phyloP scores from a whole-genome alignment of 2,797 vertebrate species.

The Triplophysa yarkandensis region DNA sequence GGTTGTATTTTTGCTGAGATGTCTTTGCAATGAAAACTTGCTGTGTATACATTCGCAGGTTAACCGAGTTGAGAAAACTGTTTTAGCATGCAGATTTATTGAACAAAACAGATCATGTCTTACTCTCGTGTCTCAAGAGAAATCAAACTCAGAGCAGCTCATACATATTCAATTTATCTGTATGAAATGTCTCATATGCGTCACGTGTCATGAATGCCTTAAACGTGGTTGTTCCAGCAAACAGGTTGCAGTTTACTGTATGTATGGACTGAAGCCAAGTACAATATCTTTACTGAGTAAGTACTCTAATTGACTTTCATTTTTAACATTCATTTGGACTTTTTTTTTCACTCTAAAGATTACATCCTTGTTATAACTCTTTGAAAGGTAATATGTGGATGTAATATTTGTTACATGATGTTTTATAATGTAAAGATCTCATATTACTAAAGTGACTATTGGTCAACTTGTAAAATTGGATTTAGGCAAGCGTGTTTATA shows the following conservation, averaged over 20 bases:
- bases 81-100: slow-evolving; percentile 36
- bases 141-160: slow-evolving; percentile 2
- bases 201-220: not conserved
- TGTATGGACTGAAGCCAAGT: not conserved
- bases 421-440: too few species aligned
- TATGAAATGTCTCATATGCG: too few species aligned
- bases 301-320: not conserved
- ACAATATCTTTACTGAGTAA: slow-evolving; percentile 8
- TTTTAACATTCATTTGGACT: not conserved
- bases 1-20: slow-evolving; percentile 21
- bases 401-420: too few species aligned
- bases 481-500: too few species aligned
- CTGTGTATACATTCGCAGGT: slow-evolving; percentile 4
- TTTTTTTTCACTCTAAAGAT: too few species aligned
- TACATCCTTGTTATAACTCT: not conserved
- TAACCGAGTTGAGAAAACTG: slow-evolving; percentile 39
- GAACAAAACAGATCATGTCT: slow-evolving; percentile 1
- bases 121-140: slow-evolving; percentile 6
- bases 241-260: not conserved
- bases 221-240: slow-evolving; percentile 43
- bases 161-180: not conserved
- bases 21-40: slow-evolving; percentile 25
- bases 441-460: too few species aligned
- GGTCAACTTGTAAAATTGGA: too few species aligned
- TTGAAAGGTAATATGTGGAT: not conserved